phyloP scores from a whole-genome alignment of 2,113 vertebrate genomes.

The Rostratula benghalensis region DNA sequence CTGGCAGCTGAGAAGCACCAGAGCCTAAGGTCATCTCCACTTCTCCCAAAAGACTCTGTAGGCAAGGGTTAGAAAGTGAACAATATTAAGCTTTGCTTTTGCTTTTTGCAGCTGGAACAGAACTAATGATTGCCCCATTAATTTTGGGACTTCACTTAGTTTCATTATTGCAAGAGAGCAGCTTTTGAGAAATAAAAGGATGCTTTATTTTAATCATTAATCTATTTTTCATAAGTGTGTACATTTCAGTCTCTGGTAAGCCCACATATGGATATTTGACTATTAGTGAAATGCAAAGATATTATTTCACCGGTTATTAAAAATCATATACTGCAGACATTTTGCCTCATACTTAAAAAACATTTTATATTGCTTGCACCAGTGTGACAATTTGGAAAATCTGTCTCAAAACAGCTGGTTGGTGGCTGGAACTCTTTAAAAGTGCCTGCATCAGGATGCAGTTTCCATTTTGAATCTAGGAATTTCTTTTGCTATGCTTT shows the following conservation, averaged over 20 bases:
- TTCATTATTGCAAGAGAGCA: not conserved
- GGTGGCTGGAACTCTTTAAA: not conserved
- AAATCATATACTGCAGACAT: not conserved
- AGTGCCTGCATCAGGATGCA: not conserved
- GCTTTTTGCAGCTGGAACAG: not conserved
- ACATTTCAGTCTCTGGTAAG: not conserved
- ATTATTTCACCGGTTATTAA: not conserved
- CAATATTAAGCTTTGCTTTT: not conserved
- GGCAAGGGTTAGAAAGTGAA: conserved; percentile 17
- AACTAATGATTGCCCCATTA: not conserved
- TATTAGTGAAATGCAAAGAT: not conserved
- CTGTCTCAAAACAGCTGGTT: not conserved
- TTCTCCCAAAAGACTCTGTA: not conserved
- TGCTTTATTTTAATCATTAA: not conserved
- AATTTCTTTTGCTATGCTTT: not conserved
- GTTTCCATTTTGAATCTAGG: not conserved
- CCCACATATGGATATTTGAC: not conserved
- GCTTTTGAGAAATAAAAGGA: not conserved
- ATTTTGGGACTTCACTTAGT: not conserved
- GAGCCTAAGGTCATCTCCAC: conserved; percentile 42
- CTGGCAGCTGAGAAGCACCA: conserved; percentile 9
- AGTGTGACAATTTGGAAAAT: not conserved
- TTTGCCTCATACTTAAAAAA: not conserved
- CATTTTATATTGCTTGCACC: not conserved
- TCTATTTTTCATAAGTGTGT: not conserved